Evolutionary conservation across 2,888 invertebrate species (phyloP).

Genomic region (Pogonocherus hispidulus): DNA sequence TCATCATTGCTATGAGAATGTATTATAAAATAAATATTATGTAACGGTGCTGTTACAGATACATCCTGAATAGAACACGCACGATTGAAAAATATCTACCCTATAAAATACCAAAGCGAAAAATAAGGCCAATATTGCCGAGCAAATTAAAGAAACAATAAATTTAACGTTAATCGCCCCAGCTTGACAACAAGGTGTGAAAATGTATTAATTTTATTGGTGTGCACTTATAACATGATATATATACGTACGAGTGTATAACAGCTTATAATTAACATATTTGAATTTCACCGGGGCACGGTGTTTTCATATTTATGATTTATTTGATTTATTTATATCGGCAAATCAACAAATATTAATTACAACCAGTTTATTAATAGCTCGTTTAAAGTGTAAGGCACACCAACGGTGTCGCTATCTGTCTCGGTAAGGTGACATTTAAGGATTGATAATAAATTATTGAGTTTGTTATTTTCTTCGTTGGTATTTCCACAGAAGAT

Average conservation of each 20-base stretch:
- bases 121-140: no score
- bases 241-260: conserved; percentile 9
- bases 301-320: conserved; percentile 11
- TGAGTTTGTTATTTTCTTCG: neutral
- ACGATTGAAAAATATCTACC: no score
- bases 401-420: neutral
- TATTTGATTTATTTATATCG: conserved; percentile 32
- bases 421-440: conserved; percentile 18
- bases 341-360: conserved; percentile 36
- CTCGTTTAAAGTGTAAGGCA: neutral
- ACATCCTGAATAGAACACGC: no score
- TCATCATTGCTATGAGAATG: no score
- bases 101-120: no score
- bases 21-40: no score
- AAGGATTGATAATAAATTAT: neutral
- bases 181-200: conserved; percentile 26
- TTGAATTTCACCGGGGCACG: conserved; percentile 8
- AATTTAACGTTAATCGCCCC: conserved; percentile 15
- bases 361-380: conserved; percentile 39
- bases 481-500: neutral
- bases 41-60: no score
- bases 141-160: conserved; percentile 1
- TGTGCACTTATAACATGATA: conserved; percentile 6
- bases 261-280: conserved; percentile 15
- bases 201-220: conserved; percentile 28